Conservation (phyloP, 2,888 invertebrate genomes). For the Dendrolimus pini region DNA sequence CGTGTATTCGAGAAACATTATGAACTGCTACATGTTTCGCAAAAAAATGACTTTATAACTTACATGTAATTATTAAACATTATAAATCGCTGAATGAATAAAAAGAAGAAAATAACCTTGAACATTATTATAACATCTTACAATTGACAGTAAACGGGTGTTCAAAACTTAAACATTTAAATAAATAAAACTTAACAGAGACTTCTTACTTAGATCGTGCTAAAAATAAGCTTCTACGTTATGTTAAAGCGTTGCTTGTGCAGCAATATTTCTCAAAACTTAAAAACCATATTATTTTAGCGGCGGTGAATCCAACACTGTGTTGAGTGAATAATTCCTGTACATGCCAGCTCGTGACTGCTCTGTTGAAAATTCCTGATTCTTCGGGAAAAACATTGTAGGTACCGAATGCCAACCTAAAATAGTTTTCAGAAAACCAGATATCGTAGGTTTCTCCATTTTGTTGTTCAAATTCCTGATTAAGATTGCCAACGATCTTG, state of each 20-base stretch:
- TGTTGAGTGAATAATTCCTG: conserved; percentile 88
- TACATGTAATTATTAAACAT: too few species aligned
- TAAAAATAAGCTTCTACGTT: background rate
- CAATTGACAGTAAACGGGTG: too few species aligned
- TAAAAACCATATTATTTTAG: conserved; percentile 1
- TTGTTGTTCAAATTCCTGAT: too few species aligned
- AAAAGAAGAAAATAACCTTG: too few species aligned
- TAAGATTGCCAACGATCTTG: too few species aligned
- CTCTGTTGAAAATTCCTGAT: conserved; percentile 82
- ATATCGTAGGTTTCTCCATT: background rate
- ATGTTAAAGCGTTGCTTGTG: background rate
- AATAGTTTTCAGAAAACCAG: conserved; percentile 13
- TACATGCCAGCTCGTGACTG: conserved; percentile 85
- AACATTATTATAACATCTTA: too few species aligned
- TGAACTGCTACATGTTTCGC: too few species aligned
- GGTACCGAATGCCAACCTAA: conserved; percentile 81
- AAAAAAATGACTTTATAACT: too few species aligned
- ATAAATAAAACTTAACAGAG: background rate
- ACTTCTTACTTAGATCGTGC: background rate
- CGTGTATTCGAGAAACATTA: too few species aligned
- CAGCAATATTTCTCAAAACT: background rate
- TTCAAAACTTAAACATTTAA: too few species aligned
- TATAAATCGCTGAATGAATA: too few species aligned
- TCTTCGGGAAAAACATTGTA: conserved; percentile 81
- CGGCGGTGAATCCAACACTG: conserved; percentile 66